Evolutionary conservation across 64 coral and sea anemone genomes (phyloP), one percentile per base, ranked within the genome.

Genomic region (Catalaphyllia jardinei): DNA sequence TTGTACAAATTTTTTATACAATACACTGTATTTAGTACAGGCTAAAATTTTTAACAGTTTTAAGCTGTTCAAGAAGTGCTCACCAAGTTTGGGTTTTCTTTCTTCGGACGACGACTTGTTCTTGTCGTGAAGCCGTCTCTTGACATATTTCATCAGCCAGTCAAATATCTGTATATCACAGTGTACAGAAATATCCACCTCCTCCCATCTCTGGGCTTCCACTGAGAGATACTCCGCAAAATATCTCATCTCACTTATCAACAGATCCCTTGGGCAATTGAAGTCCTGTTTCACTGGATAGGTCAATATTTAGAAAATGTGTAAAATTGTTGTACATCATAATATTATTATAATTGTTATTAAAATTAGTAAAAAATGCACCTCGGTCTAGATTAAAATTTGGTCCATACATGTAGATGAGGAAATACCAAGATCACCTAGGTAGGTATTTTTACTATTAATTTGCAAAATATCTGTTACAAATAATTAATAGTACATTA

Each of bases 91-190:
- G 16, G 96, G 93, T 78, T 80, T 83, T 49, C 65, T 80, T 25
- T 98, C 88, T 5, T 95, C 96, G 4, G 51, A 49, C 15, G 62
- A 35, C 27, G 22, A 51, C 74, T 95, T 95, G 72, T 30, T 72
- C 71, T 86, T 93, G 54, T 94, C 73, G 24, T 31, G 28, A 27
- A 95, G 31, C 4, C 91, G 79, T 75, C 91, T 92, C 87, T 98
- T 98, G 28, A 95, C 96, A 91, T 98, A 98, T 29, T 82, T 92
- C 96, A 98, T 98, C 10, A 98, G 77, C 96, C 96, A 98, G 86
- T 98, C 96, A 95, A 98, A 98, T n/a, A 98, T 98, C 62, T 95
- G 93, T 24, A 98, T 91, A 87, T 98, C 96, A 93, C 96, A 98
- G 49, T 98, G 96, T 4, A 98, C 96, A 24, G 96, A 98, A 73